A percentile compares a stretch with the other conserved stretches of the same genome.
phyloP scores from a whole-genome alignment of 2,888 invertebrate species.

The Lycia hirtaria region DNA sequence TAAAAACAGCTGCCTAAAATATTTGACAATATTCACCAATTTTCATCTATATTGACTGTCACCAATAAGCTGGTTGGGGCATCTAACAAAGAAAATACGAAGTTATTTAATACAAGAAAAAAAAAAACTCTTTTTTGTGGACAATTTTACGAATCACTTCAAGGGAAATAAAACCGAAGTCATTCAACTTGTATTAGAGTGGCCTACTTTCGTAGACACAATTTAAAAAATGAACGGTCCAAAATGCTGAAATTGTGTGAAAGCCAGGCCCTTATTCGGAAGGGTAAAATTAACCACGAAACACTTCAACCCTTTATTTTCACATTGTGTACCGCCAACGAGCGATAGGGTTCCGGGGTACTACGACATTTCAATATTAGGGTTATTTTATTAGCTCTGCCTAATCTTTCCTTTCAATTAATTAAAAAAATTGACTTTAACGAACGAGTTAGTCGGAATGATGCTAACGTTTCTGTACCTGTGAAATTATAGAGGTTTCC shows the following conservation, averaged over 20 bases:
- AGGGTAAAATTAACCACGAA: constrained; percentile 44
- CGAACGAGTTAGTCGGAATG: constrained; percentile 1
- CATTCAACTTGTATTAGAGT: constrained; percentile 14
- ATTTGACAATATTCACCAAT: too few species aligned
- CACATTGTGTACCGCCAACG: constrained; percentile 42
- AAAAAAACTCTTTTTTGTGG: not conserved
- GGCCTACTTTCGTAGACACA: constrained; percentile 30
- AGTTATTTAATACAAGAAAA: not conserved
- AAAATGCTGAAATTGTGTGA: constrained; percentile 38
- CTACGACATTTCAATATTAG: constrained; percentile 42
- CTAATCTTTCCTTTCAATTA: constrained; percentile 41
- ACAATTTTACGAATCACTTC: not conserved
- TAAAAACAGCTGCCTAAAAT: too few species aligned
- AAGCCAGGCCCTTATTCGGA: constrained; percentile 37
- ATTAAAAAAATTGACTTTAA: constrained; percentile 26
- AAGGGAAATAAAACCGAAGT: constrained; percentile 3
- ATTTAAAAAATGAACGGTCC: constrained; percentile 37
- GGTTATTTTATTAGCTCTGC: constrained; percentile 41
- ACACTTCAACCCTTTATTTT: constrained; percentile 44
- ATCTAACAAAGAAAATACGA: too few species aligned
- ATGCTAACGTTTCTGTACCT: not conserved
- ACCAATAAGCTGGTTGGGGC: too few species aligned
- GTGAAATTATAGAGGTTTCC: too few species aligned
- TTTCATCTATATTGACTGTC: too few species aligned
- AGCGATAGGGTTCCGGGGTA: constrained; percentile 39